phyloP scores from a whole-genome alignment of 2,888 invertebrate genomes.

The Drosophila niveifrons region DNA sequence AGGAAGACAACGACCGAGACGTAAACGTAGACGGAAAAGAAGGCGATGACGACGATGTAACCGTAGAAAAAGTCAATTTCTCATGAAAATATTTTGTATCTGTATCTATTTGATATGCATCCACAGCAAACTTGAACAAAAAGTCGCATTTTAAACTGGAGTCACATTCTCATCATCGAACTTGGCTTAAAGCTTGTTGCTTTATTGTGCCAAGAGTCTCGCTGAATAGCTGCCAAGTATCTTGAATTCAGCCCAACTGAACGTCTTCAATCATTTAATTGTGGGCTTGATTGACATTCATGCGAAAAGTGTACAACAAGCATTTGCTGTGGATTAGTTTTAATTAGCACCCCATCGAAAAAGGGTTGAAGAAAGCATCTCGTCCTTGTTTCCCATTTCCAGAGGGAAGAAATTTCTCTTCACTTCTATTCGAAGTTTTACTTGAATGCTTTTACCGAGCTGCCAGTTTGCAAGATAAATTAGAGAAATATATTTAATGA shows the following conservation, averaged over 20 bases:
- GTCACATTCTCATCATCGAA: constrained; percentile 27
- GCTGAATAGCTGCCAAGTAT: constrained; percentile 44
- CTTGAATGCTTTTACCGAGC: constrained; percentile 68
- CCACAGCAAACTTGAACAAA: constrained; percentile 39
- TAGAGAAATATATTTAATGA: constrained; percentile 77
- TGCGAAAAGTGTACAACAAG: constrained; percentile 67
- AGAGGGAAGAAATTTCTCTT: constrained; percentile 17
- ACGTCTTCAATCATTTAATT: constrained; percentile 80
- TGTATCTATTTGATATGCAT: constrained; percentile 75
- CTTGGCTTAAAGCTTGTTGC: constrained; percentile 49
- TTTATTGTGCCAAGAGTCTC: constrained; percentile 22
- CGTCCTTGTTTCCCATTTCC: not conserved
- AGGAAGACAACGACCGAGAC: constrained; percentile 74
- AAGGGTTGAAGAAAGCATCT: constrained; percentile 52
- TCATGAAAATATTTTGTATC: constrained; percentile 82
- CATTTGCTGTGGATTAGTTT: constrained; percentile 70
- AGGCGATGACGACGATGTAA: constrained; percentile 49
- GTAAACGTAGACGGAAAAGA: constrained; percentile 54
- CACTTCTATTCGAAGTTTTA: constrained; percentile 36
- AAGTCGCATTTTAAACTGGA: constrained; percentile 61
- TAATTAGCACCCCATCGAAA: constrained; percentile 67
- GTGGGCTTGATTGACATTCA: constrained; percentile 71
- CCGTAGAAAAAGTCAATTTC: constrained; percentile 82
- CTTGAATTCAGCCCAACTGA: constrained; percentile 20
- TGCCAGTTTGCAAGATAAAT: constrained; percentile 70